Base-by-base conservation (phyloP, 2,113 vertebrate species). In the Balaeniceps rex region DNA sequence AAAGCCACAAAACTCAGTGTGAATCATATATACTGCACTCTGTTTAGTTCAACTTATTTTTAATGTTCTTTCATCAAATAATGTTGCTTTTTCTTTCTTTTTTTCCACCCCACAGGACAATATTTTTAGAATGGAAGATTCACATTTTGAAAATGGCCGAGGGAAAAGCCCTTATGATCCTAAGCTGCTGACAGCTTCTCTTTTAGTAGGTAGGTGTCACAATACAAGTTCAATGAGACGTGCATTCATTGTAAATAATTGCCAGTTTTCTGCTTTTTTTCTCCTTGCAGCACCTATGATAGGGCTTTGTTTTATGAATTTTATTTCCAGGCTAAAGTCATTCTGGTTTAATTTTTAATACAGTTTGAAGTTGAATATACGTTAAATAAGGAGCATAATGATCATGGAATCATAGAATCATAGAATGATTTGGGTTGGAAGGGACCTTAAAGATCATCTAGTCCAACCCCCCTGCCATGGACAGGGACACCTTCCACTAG, bases 161-260 rank as follows among this genome's bases (percentile, higher is more conserved):
- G 99, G 99, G 46, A 99, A 99, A 97, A 99, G 99, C 90, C 99
- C 99, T 7, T 99, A 99, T 68, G 99, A 99, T 96, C 99, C 99
- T 33, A 99, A 99, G 97, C 97, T 99, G 85, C 98, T 98, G 96
- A 99, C 99, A 46, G 99, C 99, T 63, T 99, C 99, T 90, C 98
- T 99, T 97, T 98, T 99, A 96, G 98, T 99, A 95, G 99, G 99
- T 99, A 97, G 42, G 97, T 97, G 42, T 12, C 93, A 98, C 97
- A 74, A 88, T 72, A 25, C 29, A 63, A 29, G 14, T 90, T 79
- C 34, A 92, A 66, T 76, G 36, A 88, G 74, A 75, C 1, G 4
- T 87, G 8, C 36, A 52, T 89, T 83, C 49, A n/a, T 29, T 68
- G 17, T n/a, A 86, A 66, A 77, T 70, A 77, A 81, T 49, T 68